Conservation (phyloP, 2,888 invertebrate genomes). For the Sclerodermus sp. region DNA sequence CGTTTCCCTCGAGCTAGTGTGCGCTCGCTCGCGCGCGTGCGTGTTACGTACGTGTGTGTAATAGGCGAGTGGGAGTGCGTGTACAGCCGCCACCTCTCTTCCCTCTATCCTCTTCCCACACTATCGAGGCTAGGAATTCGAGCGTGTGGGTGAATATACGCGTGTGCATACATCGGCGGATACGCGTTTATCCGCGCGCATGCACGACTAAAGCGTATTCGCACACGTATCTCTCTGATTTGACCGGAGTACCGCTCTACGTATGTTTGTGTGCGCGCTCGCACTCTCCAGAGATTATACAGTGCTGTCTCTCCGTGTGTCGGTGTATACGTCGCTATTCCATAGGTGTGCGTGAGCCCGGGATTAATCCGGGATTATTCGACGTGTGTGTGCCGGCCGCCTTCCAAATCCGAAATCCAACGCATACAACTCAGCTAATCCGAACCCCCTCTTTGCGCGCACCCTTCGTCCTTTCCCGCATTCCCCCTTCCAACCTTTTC, state of each 20-base stretch:
- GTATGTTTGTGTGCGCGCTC: constrained; percentile 4
- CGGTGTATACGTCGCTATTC: constrained; percentile 1
- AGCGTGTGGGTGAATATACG: background rate
- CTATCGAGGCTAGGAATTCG: background rate
- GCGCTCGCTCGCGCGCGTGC: background rate
- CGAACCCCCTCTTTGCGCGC: constrained; percentile 29
- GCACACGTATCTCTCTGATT: background rate
- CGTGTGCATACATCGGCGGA: background rate
- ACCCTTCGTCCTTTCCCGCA: constrained; percentile 6
- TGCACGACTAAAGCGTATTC: background rate
- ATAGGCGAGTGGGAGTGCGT: no score
- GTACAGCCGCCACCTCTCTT: constrained; percentile 1
- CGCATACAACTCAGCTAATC: constrained; percentile 54
- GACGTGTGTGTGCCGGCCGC: constrained; percentile 44
- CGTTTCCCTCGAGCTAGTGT: constrained; percentile 17
- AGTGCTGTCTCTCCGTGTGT: constrained; percentile 7
- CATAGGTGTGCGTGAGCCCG: constrained; percentile 10
- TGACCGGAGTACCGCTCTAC: background rate
- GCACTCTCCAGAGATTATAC: constrained; percentile 9
- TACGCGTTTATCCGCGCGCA: background rate
- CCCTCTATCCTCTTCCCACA: background rate
- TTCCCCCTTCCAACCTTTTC: constrained; percentile 3
- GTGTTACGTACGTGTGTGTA: constrained; percentile 2
- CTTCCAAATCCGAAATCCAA: constrained; percentile 55
- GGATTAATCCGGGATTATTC: constrained; percentile 55